Base-by-base conservation (phyloP, 1,140 invertebrate species). In the Drosophila asahinai region DNA sequence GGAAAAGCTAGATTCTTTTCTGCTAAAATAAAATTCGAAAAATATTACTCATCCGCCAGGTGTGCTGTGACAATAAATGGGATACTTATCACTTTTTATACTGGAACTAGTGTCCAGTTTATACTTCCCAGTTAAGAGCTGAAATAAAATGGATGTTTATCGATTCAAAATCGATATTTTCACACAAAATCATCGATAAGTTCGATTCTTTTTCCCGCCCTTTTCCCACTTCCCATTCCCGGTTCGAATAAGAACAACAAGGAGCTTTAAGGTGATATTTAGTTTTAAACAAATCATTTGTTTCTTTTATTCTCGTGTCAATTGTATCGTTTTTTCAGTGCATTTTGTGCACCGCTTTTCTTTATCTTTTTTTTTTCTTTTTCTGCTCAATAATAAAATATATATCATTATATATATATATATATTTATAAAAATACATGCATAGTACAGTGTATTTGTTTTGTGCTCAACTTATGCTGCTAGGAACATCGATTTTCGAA, bases 401-500 rank as follows among this genome's bases (percentile, higher is more conserved):
- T 38, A 55, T 36, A 54, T 51, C 27, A 51, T 25, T 49, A 48
- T 25, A 25, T 25, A 54, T 19, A 54, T 36, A 36, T 4, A 36
- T 30, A 51, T 54, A 54, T 54, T 25, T 77, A 40, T 48, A 63
- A 47, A 55, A 58, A 77, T 71, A 71, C 42, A 76, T 40, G 22
- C 77, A 67, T 19, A 63, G 61, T 77, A 84, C 67, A 81, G 38
- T 74, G 70, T 74, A 57, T 45, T 57, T 45, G 59, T 49, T 58
- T 54, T 62, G 70, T 52, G 59, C 49, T 33, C 66, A 55, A 63
- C 51, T 72, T 77, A 64, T 64, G 66, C 81, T 71, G 70, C 82
- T 86, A 86, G 83, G 83, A 86, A 86, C 83, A 86, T 86, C 74
- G 63, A 81, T 86, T 77, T 63, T 77, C 70, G 47, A 43, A 51